Evolutionary conservation across 2,113 vertebrate species (phyloP).

Genomic region (Chaenocephalus aceratus): DNA sequence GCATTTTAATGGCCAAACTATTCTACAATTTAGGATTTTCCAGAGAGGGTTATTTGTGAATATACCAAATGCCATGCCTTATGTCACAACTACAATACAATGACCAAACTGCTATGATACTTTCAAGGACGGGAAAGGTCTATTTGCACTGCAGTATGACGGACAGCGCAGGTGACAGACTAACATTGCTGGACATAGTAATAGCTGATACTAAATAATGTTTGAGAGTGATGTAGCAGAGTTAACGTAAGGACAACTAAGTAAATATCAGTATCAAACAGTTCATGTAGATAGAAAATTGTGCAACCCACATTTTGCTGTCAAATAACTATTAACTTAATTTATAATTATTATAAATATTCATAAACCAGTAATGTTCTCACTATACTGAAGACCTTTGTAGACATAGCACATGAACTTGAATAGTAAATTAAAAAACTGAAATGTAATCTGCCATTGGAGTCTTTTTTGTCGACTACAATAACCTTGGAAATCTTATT

Average conservation of each 20-base stretch:
- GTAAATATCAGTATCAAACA: slow-evolving; percentile 40
- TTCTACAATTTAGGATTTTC: too few species aligned
- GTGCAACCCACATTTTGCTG: neutral
- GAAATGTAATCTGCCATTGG: neutral
- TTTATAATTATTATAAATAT: neutral
- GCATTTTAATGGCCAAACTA: too few species aligned
- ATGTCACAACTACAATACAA: neutral
- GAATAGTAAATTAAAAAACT: neutral
- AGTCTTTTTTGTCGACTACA: neutral
- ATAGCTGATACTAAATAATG: slow-evolving; percentile 10
- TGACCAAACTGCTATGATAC: slow-evolving; percentile 3
- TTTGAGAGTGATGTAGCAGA: slow-evolving; percentile 10
- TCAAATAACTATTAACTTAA: neutral
- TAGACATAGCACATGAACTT: neutral
- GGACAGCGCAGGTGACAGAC: neutral
- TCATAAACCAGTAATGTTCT: neutral
- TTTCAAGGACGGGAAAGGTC: slow-evolving; percentile 28
- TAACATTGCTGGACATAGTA: neutral
- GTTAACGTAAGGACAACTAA: neutral
- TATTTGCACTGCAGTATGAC: neutral
- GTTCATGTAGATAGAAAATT: neutral
- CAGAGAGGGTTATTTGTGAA: too few species aligned
- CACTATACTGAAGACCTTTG: neutral
- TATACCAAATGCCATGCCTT: too few species aligned
- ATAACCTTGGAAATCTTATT: slow-evolving; percentile 22